Evolutionary conservation across 2,888 invertebrate genomes (phyloP).

Genomic region (Brachypterus glaber): DNA sequence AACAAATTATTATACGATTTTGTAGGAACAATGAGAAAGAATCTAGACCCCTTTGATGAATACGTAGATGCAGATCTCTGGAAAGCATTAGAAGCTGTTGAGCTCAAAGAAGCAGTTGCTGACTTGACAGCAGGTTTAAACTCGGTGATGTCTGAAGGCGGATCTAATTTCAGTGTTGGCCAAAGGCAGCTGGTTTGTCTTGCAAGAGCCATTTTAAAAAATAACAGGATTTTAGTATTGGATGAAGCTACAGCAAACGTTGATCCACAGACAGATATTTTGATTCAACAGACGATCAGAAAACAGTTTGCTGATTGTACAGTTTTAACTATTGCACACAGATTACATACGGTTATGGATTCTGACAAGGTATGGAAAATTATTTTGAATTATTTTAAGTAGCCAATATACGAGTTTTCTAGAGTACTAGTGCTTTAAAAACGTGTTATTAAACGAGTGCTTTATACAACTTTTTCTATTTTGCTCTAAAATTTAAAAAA

Average conservation of each 20-base stretch:
- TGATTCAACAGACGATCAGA: constrained; percentile 69
- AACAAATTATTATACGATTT: too few relatives aligned
- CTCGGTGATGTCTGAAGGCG: constrained; percentile 53
- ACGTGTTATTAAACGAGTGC: too few relatives aligned
- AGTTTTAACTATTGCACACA: constrained; percentile 75
- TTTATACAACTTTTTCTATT: too few relatives aligned
- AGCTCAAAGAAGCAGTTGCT: constrained; percentile 53
- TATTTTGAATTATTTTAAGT: too few relatives aligned
- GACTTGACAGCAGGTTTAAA: constrained; percentile 43
- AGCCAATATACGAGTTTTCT: too few relatives aligned
- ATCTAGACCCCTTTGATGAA: constrained; percentile 83
- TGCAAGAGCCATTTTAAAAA: constrained; percentile 51
- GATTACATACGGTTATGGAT: constrained; percentile 79
- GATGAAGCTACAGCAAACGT: constrained; percentile 78
- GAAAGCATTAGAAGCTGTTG: constrained; percentile 74
- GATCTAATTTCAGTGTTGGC: constrained; percentile 36
- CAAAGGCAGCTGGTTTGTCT: constrained; percentile 62
- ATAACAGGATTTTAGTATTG: constrained; percentile 33
- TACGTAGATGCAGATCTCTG: constrained; percentile 63
- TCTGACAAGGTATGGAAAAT: constrained; percentile 61
- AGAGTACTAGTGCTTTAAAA: too few relatives aligned
- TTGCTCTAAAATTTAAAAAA: too few relatives aligned
- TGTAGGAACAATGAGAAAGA: constrained; percentile 75
- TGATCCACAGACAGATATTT: constrained; percentile 64
- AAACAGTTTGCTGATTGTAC: constrained; percentile 66